Evolutionary conservation across 2,113 vertebrate species (phyloP).

Genomic region (Peromyscus leucopus): DNA sequence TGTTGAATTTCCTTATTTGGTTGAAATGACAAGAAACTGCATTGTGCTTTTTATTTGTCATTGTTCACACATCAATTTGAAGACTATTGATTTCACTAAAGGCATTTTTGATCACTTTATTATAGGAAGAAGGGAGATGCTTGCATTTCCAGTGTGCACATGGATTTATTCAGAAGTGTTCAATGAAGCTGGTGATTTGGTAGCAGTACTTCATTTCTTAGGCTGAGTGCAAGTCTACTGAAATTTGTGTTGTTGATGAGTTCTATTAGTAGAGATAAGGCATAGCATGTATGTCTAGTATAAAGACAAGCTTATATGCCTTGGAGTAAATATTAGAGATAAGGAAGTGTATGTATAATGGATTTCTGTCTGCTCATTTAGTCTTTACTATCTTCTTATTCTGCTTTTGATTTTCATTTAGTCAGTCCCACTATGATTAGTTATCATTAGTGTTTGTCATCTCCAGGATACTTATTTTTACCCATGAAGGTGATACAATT

Average conservation of each 20-base stretch:
- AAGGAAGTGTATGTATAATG: not conserved
- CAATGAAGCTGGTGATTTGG: constrained; percentile 35
- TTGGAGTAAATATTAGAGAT: not conserved
- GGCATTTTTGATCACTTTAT: constrained; percentile 48
- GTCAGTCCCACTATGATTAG: not conserved
- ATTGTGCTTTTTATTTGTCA: constrained; percentile 52
- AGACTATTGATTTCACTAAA: not conserved
- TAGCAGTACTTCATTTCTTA: not conserved
- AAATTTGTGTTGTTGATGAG: not conserved
- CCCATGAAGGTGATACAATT: constrained; percentile 14
- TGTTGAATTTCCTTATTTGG: not conserved
- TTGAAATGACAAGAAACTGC: constrained; percentile 9
- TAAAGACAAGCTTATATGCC: not conserved
- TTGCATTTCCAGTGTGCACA: not conserved
- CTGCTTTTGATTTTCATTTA: not conserved
- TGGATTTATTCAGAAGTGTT: constrained; percentile 46
- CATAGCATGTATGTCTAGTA: not conserved
- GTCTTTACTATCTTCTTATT: not conserved
- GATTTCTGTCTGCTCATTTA: not conserved
- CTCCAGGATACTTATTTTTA: constrained; percentile 4
- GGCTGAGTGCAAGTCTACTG: not conserved
- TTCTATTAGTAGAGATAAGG: not conserved
- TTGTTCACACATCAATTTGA: not conserved
- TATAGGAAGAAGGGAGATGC: constrained; percentile 35
- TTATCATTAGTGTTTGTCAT: constrained; percentile 18